phyloP scores from a whole-genome alignment of 1,140 invertebrate species.

The Lepidurus apus region DNA sequence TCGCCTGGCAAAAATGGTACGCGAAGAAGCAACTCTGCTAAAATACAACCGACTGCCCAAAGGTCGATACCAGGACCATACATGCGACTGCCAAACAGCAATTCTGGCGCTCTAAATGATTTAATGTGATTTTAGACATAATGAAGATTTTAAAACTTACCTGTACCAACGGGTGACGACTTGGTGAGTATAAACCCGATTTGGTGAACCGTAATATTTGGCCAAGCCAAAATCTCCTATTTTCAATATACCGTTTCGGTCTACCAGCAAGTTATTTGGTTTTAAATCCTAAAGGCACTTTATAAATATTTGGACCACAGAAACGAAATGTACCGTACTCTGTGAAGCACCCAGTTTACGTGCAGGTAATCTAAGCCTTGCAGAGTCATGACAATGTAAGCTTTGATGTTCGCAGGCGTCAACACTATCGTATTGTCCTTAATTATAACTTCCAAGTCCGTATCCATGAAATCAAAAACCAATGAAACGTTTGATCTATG shows the following conservation, averaged over 20 bases:
- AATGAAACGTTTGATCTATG: conserved; percentile 97
- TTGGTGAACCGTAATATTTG: conserved; percentile 94
- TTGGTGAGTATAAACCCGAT: conserved; percentile 94
- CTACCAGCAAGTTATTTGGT: conserved; percentile 96
- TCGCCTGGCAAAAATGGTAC: conserved; percentile 94
- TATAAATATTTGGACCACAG: neutral
- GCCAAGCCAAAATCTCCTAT: conserved; percentile 98
- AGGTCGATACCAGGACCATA: conserved; percentile 97
- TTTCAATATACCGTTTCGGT: conserved; percentile 86
- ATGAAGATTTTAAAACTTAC: conserved; percentile 45
- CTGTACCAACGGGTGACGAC: conserved; percentile 94
- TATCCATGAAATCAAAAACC: conserved; percentile 99
- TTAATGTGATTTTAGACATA: conserved; percentile 21
- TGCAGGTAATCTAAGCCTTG: conserved; percentile 94
- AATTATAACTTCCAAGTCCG: conserved; percentile 91
- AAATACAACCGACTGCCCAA: conserved; percentile 97
- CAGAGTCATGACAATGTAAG: conserved; percentile 91
- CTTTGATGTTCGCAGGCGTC: conserved; percentile 88
- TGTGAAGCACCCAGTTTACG: conserved; percentile 92
- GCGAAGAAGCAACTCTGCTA: conserved; percentile 88
- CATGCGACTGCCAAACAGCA: conserved; percentile 89
- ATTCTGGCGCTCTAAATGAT: conserved; percentile 72
- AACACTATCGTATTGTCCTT: conserved; percentile 82
- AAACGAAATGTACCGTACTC: conserved; percentile 48
- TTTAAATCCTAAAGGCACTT: conserved; percentile 74